Conservation (phyloP, 2,113 vertebrate species). For the Thamnaconus septentrionalis region DNA sequence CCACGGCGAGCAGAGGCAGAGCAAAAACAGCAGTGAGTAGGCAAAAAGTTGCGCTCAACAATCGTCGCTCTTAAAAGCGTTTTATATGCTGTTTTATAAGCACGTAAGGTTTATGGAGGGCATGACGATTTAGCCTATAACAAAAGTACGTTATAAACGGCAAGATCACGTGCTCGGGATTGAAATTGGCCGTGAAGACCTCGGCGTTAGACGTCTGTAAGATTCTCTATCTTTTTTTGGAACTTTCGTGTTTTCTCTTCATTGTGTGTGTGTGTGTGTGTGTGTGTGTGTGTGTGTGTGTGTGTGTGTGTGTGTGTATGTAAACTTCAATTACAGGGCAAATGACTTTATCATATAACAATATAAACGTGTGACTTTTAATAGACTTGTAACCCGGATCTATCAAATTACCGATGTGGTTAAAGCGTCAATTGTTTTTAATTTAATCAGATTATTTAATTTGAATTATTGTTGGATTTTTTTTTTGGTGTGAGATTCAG, state of each 20-base stretch:
- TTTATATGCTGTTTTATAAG: constrained; percentile 99
- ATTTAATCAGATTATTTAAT: too few relatives aligned
- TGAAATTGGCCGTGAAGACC: constrained; percentile 99
- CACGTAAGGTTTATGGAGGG: constrained; percentile 98
- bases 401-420: too few relatives aligned
- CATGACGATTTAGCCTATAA: constrained; percentile 93
- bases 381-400: too few relatives aligned
- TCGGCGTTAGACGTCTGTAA: constrained; percentile 60
- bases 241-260: too few relatives aligned
- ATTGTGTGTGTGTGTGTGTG: too few relatives aligned
- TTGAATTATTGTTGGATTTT: too few relatives aligned
- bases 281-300: too few relatives aligned
- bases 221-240: constrained; percentile 3
- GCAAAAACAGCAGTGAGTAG: constrained; percentile 89
- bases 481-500: too few relatives aligned
- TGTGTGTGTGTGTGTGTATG: background rate
- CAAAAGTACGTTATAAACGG: constrained; percentile 98
- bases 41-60: constrained; percentile 43
- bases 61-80: constrained; percentile 90
- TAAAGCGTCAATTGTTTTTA: too few relatives aligned
- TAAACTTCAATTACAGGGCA: constrained; percentile 15
- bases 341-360: background rate
- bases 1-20: constrained; percentile 93
- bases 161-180: constrained; percentile 97
- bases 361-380: too few relatives aligned